phyloP scores from a whole-genome alignment of 2,113 vertebrate species.

The Xenopus tropicalis region UCB_Xtro_10.0 CM004447.2:105417501-105418000 shows the following conservation, averaged over 20 bases:
- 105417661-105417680: not conserved
- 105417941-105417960: too few relatives aligned
- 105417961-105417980: too few relatives aligned
- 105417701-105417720: constrained; percentile 55
- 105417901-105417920: constrained; percentile 71
- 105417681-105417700: constrained; percentile 57
- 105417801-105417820: constrained; percentile 72
- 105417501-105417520: constrained; percentile 66
- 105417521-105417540: constrained; percentile 73
- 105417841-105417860: constrained; percentile 62
- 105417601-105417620: constrained; percentile 49
- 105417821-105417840: constrained; percentile 52
- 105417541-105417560: constrained; percentile 77
- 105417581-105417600: constrained; percentile 58
- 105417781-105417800: constrained; percentile 64
- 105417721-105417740: constrained; percentile 69
- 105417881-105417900: constrained; percentile 64
- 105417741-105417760: constrained; percentile 62
- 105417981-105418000: too few relatives aligned
- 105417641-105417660: constrained; percentile 55
- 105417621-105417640: constrained; percentile 62
- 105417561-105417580: constrained; percentile 61
- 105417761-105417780: constrained; percentile 60
- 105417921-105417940: constrained; percentile 58
- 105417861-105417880: constrained; percentile 62